A percentile compares a stretch with the other conserved stretches of the same genome.
These are phyloP conservation scores for Galbula dea DNA, from an alignment of 2,113 vertebrate species.

Conservation along the genomic window DNA sequence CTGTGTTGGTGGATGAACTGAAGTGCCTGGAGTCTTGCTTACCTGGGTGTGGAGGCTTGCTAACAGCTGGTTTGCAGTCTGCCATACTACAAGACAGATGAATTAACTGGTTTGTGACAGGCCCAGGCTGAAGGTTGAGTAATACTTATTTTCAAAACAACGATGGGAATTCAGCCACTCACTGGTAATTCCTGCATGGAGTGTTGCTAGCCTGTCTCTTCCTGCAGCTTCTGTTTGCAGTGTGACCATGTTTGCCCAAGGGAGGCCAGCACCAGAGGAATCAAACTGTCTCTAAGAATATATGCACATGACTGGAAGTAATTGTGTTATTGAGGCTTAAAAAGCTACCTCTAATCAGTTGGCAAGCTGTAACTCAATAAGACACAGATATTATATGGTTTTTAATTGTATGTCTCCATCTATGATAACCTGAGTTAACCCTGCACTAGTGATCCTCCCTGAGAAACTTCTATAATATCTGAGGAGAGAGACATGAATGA, in stretches of 20 bases:
- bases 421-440: neutral
- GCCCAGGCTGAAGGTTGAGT: neutral
- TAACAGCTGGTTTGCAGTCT: neutral
- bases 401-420: neutral
- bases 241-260: neutral
- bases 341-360: neutral
- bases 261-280: neutral
- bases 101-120: neutral
- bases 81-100: neutral
- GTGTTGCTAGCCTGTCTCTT: neutral
- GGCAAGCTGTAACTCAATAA: slow-evolving; percentile 6
- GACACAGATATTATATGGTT: neutral
- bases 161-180: neutral
- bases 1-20: neutral
- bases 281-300: neutral
- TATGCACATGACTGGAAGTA: neutral
- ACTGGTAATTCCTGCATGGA: neutral
- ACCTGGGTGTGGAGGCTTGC: neutral
- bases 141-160: neutral
- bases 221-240: neutral
- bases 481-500: neutral
- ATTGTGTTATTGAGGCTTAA: neutral
- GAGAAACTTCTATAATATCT: neutral
- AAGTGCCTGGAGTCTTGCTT: neutral
- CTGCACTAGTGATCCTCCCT: neutral